phyloP scores from a whole-genome alignment of 2,113 vertebrate genomes.

The Acrocephalus arundinaceus region DNA sequence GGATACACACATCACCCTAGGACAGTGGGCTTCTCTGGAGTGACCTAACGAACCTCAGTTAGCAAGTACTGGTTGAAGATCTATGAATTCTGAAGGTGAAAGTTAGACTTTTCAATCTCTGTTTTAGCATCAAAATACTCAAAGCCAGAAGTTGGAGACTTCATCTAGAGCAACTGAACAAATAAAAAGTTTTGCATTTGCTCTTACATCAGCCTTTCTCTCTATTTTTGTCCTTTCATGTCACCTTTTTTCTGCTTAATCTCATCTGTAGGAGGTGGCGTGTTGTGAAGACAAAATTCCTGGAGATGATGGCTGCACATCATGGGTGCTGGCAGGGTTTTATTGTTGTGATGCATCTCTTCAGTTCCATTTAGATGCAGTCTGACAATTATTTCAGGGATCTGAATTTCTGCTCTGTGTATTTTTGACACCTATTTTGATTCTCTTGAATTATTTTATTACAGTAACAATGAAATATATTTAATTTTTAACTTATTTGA shows the following conservation, averaged over 20 bases:
- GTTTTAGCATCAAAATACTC: not conserved
- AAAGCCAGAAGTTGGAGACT: not conserved
- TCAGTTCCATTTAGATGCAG: not conserved
- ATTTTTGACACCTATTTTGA: not conserved
- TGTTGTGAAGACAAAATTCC: not conserved
- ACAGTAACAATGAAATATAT: not conserved
- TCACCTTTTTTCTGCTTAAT: not conserved
- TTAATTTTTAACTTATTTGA: not conserved
- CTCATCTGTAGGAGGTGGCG: not conserved
- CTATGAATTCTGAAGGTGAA: not conserved
- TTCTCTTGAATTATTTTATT: not conserved
- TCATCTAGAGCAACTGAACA: not conserved
- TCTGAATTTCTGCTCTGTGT: not conserved
- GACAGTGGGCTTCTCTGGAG: not conserved
- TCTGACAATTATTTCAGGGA: not conserved
- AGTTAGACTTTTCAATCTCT: not conserved
- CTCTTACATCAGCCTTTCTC: not conserved
- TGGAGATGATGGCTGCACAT: not conserved
- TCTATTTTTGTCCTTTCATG: not conserved
- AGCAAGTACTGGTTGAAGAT: not conserved
- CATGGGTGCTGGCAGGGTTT: not conserved
- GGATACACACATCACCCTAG: no score
- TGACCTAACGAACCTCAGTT: not conserved
- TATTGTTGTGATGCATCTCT: not conserved
- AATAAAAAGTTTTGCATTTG: not conserved